These are phyloP conservation scores for Eidolon helvum DNA, from an alignment of 2,113 vertebrate genomes.

Conservation along the genomic window DNA sequence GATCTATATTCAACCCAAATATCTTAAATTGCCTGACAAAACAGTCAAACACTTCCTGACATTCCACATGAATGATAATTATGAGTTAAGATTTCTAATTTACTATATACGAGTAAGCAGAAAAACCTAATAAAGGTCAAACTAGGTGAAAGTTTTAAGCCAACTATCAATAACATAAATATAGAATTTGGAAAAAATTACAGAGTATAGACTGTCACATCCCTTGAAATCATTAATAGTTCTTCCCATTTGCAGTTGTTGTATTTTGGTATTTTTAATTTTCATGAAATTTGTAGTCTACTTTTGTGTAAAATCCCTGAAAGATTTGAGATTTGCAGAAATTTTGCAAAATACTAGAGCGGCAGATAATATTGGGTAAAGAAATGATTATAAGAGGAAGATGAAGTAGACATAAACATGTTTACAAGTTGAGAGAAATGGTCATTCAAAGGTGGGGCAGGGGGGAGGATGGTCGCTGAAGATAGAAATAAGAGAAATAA, in stretches of 20 bases:
- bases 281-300: not conserved
- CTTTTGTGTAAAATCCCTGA: not conserved
- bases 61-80: slow-evolving; percentile 48
- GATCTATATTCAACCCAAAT: slow-evolving; percentile 17
- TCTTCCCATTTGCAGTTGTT: not conserved
- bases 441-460: not conserved
- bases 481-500: not conserved
- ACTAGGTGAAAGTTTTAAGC: not conserved
- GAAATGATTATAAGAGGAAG: not conserved
- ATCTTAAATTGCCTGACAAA: slow-evolving; percentile 63
- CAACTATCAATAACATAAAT: not conserved
- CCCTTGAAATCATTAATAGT: not conserved
- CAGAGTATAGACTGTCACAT: not conserved
- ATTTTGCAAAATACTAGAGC: not conserved
- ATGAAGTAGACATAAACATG: not conserved
- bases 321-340: not conserved
- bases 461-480: not conserved
- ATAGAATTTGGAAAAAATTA: not conserved
- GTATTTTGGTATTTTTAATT: not conserved
- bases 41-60: slow-evolving; percentile 30
- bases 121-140: slow-evolving; percentile 4
- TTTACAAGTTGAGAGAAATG: not conserved
- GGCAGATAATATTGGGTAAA: not conserved
- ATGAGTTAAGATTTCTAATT: slow-evolving; percentile 29
- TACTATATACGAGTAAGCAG: slow-evolving; percentile 29